Conservation (phyloP, 2,113 vertebrate genomes). For the Eurypyga helias region DNA sequence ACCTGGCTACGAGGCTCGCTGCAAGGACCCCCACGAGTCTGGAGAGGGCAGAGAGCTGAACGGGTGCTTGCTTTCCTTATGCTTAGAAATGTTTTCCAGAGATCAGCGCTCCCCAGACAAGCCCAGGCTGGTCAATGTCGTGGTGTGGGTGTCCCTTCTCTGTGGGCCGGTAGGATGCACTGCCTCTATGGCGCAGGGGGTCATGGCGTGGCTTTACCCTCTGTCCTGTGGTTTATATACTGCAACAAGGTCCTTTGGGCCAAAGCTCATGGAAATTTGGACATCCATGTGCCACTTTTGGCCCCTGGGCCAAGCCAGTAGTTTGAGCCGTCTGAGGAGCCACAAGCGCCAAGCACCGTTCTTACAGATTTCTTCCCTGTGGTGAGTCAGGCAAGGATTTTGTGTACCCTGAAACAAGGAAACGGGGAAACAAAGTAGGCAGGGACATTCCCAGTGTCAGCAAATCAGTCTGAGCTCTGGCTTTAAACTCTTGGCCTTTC, state of each 20-base stretch:
- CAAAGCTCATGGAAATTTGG: neutral
- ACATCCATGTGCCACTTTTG: neutral
- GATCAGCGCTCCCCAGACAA: neutral
- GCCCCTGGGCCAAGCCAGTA: neutral
- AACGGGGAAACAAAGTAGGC: neutral
- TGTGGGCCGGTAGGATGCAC: rapidly evolving
- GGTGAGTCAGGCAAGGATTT: neutral
- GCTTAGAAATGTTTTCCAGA: neutral
- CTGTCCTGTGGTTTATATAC: neutral
- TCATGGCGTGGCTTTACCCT: neutral
- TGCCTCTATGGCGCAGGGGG: neutral
- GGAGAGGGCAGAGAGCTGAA: neutral
- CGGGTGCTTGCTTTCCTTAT: rapidly evolving
- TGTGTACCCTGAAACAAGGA: neutral
- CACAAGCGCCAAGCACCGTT: rapidly evolving
- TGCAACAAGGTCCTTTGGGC: neutral
- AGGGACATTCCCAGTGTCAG: neutral
- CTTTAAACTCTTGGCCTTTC: neutral
- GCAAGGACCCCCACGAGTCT: rapidly evolving
- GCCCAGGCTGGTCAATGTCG: neutral
- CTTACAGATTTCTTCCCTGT: neutral
- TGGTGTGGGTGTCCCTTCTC: neutral
- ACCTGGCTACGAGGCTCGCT: rapidly evolving
- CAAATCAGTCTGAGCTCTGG: neutral
- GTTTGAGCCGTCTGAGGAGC: neutral